Conservation (phyloP, 1,140 invertebrate species). For the Ceratitis capitata region DNA sequence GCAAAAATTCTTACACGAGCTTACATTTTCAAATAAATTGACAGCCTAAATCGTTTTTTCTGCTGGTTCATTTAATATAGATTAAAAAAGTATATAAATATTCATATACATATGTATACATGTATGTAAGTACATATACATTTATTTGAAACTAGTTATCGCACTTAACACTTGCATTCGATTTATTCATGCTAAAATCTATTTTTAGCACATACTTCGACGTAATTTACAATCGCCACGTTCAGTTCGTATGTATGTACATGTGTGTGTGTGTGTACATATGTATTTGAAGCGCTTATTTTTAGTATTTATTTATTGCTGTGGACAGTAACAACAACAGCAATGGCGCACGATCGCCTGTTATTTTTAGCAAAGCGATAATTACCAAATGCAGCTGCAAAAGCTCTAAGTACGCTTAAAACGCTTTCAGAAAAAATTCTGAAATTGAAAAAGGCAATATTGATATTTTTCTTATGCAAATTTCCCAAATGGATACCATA, state of each 20-base stretch:
- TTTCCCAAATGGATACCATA: neutral
- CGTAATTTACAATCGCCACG: constrained; percentile 15
- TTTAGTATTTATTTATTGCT: neutral
- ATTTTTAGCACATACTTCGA: neutral
- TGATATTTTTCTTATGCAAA: constrained; percentile 24
- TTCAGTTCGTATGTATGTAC: neutral
- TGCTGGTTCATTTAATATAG: neutral
- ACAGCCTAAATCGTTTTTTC: neutral
- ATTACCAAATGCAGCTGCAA: constrained; percentile 30
- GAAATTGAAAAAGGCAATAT: neutral
- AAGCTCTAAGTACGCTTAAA: neutral
- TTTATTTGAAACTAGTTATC: constrained; percentile 1
- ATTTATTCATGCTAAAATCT: constrained; percentile 26
- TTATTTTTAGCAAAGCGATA: constrained; percentile 30
- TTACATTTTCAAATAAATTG: too few species aligned
- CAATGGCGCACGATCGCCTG: neutral
- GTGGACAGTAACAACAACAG: neutral
- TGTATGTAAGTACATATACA: neutral
- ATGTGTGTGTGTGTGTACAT: neutral
- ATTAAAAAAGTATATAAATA: neutral
- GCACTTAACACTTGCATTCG: neutral
- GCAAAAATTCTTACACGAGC: neutral
- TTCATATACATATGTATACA: too few species aligned
- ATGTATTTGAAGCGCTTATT: neutral
- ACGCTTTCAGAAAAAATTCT: neutral